Base-by-base conservation (phyloP, 2,888 invertebrate species). In the Drosophila histrio region DNA sequence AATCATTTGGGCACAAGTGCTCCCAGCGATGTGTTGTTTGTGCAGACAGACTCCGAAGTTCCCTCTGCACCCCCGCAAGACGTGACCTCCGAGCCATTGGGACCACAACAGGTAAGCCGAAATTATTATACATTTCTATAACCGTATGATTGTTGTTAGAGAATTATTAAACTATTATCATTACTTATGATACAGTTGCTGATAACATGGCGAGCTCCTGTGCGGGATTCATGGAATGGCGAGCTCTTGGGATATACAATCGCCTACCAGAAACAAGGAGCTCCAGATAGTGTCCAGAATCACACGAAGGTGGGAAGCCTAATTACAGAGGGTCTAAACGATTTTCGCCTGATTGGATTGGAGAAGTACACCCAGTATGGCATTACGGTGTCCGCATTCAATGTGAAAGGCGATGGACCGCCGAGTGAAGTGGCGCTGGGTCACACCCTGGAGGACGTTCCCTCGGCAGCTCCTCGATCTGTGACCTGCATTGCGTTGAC, bases 301-400 rank as follows among this genome's bases (percentile, higher is more conserved):
- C 89, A 89, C 22, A 91, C 91, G 0, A 90, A 90, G 61, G 90
- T 92, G 1, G 91, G 91, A 22, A 90, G 92, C 73, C 89, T 93
- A 0, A 92, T 92, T 49, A 92, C 92, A 2, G 93, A 93, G 56
- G 92, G 92, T 0, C 91, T 93, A 0, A 93, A 93, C 7, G 94
- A 94, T 73, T 93, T 95, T 46, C 93, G 93, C 22, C 90, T 96
- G 28, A 93, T 94, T 3, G 94, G 95, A 0, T 91, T 96, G 22
- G 93, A 94, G 61, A 96, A 96, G 88, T 96, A 95, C 89, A 96
- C 96, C 0, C 94, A 95, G 50, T 97, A 97, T 90, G 94, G 95
- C 57, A 94, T 97, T 7, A 94, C 95, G 1, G 95, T 97, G 19
- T 93, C 95, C 66, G 96, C 96, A 0, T 96, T 96, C 90, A 97